phyloP scores from a whole-genome alignment of 2,888 invertebrate genomes.

The Dermolepida albohirtum region DNA sequence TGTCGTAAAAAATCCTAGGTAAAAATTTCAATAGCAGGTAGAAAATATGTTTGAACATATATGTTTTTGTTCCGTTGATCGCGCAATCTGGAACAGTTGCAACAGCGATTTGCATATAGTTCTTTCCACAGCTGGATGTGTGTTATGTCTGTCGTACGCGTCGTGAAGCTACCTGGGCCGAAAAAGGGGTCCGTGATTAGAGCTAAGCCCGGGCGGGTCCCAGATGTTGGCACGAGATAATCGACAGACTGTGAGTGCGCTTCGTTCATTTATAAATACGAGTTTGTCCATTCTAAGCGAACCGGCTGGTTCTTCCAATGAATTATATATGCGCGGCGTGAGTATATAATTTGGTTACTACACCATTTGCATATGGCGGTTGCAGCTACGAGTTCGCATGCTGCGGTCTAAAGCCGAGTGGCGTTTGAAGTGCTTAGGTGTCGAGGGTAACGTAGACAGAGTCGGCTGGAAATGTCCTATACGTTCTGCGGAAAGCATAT shows the following conservation, averaged over 20 bases:
- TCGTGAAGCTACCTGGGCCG: slow-evolving; percentile 49
- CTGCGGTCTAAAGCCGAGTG: slow-evolving; percentile 51
- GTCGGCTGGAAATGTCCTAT: slow-evolving; percentile 4
- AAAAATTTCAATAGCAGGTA: slow-evolving; percentile 35
- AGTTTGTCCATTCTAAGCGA: slow-evolving; percentile 47
- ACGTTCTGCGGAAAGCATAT: too few species aligned
- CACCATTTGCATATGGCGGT: slow-evolving; percentile 65
- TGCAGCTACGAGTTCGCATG: slow-evolving; percentile 56
- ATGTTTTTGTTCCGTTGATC: slow-evolving; percentile 50
- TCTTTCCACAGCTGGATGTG: slow-evolving; percentile 50
- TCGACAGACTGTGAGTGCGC: slow-evolving; percentile 49
- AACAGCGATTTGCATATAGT: slow-evolving; percentile 50
- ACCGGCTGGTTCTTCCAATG: slow-evolving; percentile 45
- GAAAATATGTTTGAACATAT: slow-evolving; percentile 19
- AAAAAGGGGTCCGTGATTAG: slow-evolving; percentile 51
- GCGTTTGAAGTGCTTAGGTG: slow-evolving; percentile 47
- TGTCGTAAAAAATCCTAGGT: slow-evolving; percentile 10
- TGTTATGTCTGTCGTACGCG: slow-evolving; percentile 38
- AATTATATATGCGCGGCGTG: slow-evolving; percentile 64
- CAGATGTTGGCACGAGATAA: slow-evolving; percentile 56
- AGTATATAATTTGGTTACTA: slow-evolving; percentile 64
- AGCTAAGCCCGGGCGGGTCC: slow-evolving; percentile 52
- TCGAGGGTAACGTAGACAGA: slow-evolving; percentile 29
- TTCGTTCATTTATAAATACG: slow-evolving; percentile 17
- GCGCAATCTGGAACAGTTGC: slow-evolving; percentile 56